Conservation (phyloP, 2,888 invertebrate species). For the Parnassius orleans region DNA sequence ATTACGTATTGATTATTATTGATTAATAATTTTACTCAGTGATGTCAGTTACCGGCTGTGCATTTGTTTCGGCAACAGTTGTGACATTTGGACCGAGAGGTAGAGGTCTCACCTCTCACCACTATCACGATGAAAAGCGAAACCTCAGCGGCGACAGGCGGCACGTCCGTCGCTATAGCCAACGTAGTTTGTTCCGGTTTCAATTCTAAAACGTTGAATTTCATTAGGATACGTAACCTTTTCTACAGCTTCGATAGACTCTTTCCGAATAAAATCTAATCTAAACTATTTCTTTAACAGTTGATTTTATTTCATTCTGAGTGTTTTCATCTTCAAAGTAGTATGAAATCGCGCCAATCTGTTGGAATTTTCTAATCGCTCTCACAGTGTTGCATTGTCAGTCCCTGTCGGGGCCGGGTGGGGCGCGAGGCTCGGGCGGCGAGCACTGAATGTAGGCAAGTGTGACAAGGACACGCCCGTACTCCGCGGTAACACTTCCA, state of each 20-base stretch:
- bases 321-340: slow-evolving; percentile 1
- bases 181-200: slow-evolving; percentile 68
- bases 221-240: not conserved
- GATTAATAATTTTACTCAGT: not conserved
- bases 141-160: slow-evolving; percentile 67
- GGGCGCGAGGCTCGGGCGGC: slow-evolving; percentile 56
- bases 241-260: too few relatives aligned
- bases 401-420: slow-evolving; percentile 59
- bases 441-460: slow-evolving; percentile 78
- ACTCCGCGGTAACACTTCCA: slow-evolving; percentile 78
- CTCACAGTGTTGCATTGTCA: slow-evolving; percentile 71
- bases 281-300: too few relatives aligned
- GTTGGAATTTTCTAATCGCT: slow-evolving; percentile 59
- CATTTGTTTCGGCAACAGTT: slow-evolving; percentile 62
- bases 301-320: too few relatives aligned
- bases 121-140: slow-evolving; percentile 75
- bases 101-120: slow-evolving; percentile 72
- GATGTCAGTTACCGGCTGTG: slow-evolving; percentile 29
- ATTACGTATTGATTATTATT: not conserved
- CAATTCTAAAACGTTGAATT: slow-evolving; percentile 10
- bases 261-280: too few relatives aligned
- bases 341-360: slow-evolving; percentile 28
- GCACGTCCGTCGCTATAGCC: slow-evolving; percentile 65
- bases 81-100: slow-evolving; percentile 72
- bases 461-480: slow-evolving; percentile 81